Evolutionary conservation across 2,797 vertebrate species (phyloP), one percentile per base, ranked within the genome.

Genomic region (Oceanodroma leucorhoa): DNA sequence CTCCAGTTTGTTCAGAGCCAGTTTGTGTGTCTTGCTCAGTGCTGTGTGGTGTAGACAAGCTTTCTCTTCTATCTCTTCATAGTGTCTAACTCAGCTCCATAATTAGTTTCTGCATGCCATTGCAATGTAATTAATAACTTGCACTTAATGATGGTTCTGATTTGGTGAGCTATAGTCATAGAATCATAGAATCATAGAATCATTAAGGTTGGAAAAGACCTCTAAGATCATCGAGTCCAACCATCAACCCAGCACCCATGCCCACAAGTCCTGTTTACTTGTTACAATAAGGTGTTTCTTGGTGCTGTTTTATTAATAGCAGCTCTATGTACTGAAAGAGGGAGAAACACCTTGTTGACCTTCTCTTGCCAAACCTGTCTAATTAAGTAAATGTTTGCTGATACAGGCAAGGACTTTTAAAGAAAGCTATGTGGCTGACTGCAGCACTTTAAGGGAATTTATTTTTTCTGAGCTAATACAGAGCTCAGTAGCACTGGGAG

Each of bases 361-460:
- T 89, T 67, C 87, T 79, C 75, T 92, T 94, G 62, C 60, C 21
- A 66, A 85, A 85, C 76, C 38, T 92, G 32, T 89, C 71, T 84
- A 67, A 85, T 77, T 61, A 84, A 77, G 78, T 82, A 32, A 53
- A 89, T 40, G 46, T 92, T 93, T 79, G 50, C 40, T 75, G 93
- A 70, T 87, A 77, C 3, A 1, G 8, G 57, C 40, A 80, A 81
- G 82, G 54, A 62, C 48, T 84, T 87, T 23, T 48, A 58, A 58
- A 79, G 80, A 67, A 90, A 79, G 12, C 53, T 76, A 1, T 69
- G 41, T 51, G 4, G 2, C 61, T 93, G 29, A 64, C 57, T 73
- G 40, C 62, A 32, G 38, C 12, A 8, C 43, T 91, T 43, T 23
- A 61, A 62, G 75, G 40, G 78, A 91, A 14, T 84, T 85, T 88